Conservation (phyloP, 2,113 vertebrate species). For the Leucosticte australis region DNA sequence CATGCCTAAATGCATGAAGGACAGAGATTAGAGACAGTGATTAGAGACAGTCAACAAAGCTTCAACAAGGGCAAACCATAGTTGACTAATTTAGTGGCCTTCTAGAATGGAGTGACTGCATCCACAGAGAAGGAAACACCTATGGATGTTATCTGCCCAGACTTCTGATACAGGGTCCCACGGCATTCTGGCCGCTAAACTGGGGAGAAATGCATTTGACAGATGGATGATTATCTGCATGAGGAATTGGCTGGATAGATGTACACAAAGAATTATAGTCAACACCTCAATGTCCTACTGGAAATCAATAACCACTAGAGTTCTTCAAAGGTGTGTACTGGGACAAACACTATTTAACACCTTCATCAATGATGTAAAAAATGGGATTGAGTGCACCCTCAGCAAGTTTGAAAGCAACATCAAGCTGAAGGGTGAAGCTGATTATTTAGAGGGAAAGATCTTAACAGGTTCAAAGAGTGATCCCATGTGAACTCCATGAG, state of each 20-base stretch:
- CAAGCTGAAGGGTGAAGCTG: background rate
- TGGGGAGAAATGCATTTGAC: background rate
- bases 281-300: background rate
- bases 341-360: background rate
- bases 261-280: background rate
- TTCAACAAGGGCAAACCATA: background rate
- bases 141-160: background rate
- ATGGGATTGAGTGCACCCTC: background rate
- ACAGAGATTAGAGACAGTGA: background rate
- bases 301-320: background rate
- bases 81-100: background rate
- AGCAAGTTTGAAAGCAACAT: background rate
- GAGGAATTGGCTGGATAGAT: background rate
- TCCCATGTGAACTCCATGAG: rapidly evolving
- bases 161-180: background rate
- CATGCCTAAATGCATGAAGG: background rate
- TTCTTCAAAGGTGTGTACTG: background rate
- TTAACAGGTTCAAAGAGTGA: background rate
- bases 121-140: background rate
- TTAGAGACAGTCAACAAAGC: background rate
- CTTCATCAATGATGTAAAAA: no score
- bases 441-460: background rate
- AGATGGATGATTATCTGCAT: background rate
- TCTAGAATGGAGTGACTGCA: background rate
- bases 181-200: background rate